Evolutionary conservation across 2,113 vertebrate species (phyloP), one percentile per base, ranked within the genome.

Genomic region (Glaucidium brasilianum): DNA sequence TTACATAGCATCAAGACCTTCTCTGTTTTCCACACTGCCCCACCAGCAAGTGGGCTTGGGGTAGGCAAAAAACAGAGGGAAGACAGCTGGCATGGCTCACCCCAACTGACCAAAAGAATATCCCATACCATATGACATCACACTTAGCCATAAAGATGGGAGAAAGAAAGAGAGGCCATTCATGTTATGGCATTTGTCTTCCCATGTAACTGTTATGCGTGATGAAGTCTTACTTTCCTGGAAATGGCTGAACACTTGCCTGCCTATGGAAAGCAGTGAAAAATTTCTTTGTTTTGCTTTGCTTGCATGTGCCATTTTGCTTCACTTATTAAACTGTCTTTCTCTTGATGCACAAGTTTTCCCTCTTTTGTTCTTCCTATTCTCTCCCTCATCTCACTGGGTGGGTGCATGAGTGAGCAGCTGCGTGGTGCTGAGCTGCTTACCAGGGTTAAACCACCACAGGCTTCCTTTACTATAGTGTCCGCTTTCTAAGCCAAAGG

Each of bases 181-280:
- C 45, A 75, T 23, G 16, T 85, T 49, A 49, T 32, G 14, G 6
- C 11, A 17, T 74, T 84, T n/a, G 20, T n/a, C 77, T 79, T 74
- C 67, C 17, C n/a, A 79, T 49, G 30, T 58, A 59, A 41, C 26
- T 0, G 1, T 75, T 58, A 69, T 1, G 2, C 0, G 0, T 45
- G 53, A 35, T 18, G 29, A n/a, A 73, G 39, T 11, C 32, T 25
- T 67, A 0, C 25, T 66, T 76, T 76, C 23, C 20, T 59, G 43
- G 25, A 71, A 47, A 39, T 53, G 20, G 21, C 34, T 52, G 5
- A 80, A 49, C 22, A 37, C 7, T 12, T 82, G 47, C 14, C 13
- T 68, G 41, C 7, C 0, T 0, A 39, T 75, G 29, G 20, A 26
- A 84, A 67, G 11, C n/a, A 59, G 30, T 47, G 34, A 71, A 52